Base-by-base conservation (phyloP, 2,797 vertebrate species). In the Chaetodon trifasciatus region DNA sequence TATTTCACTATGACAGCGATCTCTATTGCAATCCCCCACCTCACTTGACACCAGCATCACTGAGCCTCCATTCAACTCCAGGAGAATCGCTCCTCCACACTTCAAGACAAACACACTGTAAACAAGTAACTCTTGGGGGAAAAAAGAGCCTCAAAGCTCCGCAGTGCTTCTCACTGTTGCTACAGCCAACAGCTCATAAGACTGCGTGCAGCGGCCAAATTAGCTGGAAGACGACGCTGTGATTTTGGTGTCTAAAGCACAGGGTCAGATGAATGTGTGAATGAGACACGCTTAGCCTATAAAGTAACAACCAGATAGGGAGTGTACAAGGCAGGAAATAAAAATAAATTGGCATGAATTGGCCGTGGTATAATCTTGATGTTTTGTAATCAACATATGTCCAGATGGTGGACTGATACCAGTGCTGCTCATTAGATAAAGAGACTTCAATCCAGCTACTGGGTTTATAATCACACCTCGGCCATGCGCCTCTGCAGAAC, bases 81-180 rank as follows among this genome's bases (percentile, higher is more conserved):
- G 55, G 75, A 87, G 88, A 87, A 85, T 78, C 15, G 11, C 21
- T 79, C 68, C 69, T 83, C 47, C 46, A 64, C 8, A 12, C 86
- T 77, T 66, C 9, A 73, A 82, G 83, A 83, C 83, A 85, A 87
- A 91, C 76, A 80, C 64, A 70, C 68, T 73, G 86, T 88, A 90
- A 93, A 93, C 90, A 92, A 89, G 74, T 46, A 78, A 44, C 74
- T 88, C 88, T 82, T 67, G 3, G 15, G 90, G 79, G 88, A 74
- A 52, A 24, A 78, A 81, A 49, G 57, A 76, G 86, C 60, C 74
- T 83, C 79, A 35, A 8, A 89, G 84, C 87, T 76, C 81, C 58
- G 55, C 9, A 72, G 87, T 66, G 81, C 72, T 58, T 76, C 71
- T 67, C 58, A 62, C 68, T 72, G 89, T 88, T 85, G 89, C 89